Percentiles rank a stretch among this genome's conserved stretches.
Evolutionary conservation across 2,797 vertebrate genomes (phyloP).

Genomic region (Enteromius argenteus): DNA sequence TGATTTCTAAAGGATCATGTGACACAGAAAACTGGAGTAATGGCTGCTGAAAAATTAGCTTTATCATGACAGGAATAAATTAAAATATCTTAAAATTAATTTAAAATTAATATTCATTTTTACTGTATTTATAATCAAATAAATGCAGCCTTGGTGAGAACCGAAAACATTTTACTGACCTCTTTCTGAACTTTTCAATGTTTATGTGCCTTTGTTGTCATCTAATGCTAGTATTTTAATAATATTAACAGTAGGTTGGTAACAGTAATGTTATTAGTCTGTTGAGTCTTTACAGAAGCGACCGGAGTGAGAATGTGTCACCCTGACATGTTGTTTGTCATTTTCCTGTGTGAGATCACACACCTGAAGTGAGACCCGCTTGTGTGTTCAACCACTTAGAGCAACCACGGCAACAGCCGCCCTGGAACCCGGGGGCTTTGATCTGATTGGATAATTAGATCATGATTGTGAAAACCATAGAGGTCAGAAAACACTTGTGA

Average conservation of each 20-base stretch:
- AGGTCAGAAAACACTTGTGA: background rate
- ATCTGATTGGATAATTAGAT: slow-evolving; percentile 43
- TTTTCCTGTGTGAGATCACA: slow-evolving; percentile 41
- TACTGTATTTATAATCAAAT: background rate
- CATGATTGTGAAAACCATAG: slow-evolving; percentile 1
- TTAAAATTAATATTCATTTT: background rate
- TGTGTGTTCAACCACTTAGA: slow-evolving; percentile 34
- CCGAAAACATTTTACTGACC: background rate
- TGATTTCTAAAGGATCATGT: background rate
- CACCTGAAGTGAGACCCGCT: slow-evolving; percentile 47
- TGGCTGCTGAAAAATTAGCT: background rate
- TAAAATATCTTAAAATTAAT: background rate
- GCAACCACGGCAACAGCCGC: slow-evolving; percentile 7
- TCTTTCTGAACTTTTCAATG: background rate
- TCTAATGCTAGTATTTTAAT: background rate
- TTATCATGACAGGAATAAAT: background rate
- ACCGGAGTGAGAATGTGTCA: slow-evolving; percentile 29
- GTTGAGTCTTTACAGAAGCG: slow-evolving; percentile 19
- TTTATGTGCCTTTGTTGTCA: background rate
- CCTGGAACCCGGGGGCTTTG: slow-evolving; percentile 12
- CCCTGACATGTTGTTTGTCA: slow-evolving; percentile 25
- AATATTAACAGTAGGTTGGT: slow-evolving; percentile 14
- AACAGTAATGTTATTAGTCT: slow-evolving; percentile 52
- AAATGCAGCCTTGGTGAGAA: background rate
- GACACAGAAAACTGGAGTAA: background rate